Base-by-base conservation (phyloP, 2,113 vertebrate genomes). In the Oncorhynchus gorbuscha region DNA sequence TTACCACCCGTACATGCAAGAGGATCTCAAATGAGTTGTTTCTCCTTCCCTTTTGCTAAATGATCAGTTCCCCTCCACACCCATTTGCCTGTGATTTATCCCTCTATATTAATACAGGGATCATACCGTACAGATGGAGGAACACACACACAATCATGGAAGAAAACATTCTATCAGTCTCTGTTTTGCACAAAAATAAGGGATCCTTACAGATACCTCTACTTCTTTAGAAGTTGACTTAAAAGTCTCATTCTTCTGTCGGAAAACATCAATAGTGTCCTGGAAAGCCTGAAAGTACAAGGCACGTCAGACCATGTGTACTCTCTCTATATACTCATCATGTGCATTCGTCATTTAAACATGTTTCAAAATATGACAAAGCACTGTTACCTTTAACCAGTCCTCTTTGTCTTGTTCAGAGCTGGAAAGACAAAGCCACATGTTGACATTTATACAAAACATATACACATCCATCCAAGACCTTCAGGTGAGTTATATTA, bases 181-280 rank as follows among this genome's bases (percentile, higher is more conserved):
- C 9, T 9, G 12, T 20, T 61, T 8, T 68, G 39, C 30, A 5
- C 22, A 55, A 55, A 18, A 4, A 11, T 24, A 13, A 58, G 13
- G 24, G 48, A 35, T 20, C 58, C 96, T 95, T 91, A 98, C 96
- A 80, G 94, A 94, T 77, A 97, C 94, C 67, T 95, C 94, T 6
- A 91, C 81, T 81, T 96, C 96, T 91, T 94, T 98, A 6, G 94
- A 94, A 13, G 95, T 95, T 0, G 93, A 87, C 89, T 93, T 94
- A 90, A 99, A 98, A 5, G 96, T 96, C 91, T 98, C 94, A 73
- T 97, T 94, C 80, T 97, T 97, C 91, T 95, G 95, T 75, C 95
- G 95, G 87, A 96, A 97, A 81, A 93, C 91, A 55, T 95, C 92
- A 71, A 96, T 94, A 14, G 95, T 96, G 67, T 92, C 91, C 73